Evolutionary conservation across 2,888 invertebrate species (phyloP).

Genomic region (Salticus scenicus): DNA sequence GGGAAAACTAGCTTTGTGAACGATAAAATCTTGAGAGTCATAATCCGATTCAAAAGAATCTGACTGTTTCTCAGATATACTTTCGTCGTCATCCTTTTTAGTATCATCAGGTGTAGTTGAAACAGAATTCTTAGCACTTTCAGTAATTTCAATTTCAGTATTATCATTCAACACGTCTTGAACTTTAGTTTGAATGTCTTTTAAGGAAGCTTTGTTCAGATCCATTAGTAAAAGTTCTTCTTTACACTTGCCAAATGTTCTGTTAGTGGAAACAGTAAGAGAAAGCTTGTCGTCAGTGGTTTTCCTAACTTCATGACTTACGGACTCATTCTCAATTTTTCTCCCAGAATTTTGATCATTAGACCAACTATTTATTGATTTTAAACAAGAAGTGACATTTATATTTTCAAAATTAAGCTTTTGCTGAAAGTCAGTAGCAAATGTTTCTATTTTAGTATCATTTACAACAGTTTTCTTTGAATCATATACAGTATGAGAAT

Average conservation of each 20-base stretch:
- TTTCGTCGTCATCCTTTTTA: constrained; percentile 28
- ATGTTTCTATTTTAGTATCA: background rate
- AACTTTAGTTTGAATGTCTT: background rate
- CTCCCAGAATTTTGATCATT: background rate
- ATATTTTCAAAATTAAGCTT: constrained; percentile 13
- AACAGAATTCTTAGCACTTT: background rate
- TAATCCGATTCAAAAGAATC: constrained; percentile 64
- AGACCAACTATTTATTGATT: constrained; percentile 19
- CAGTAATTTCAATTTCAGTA: too few relatives aligned
- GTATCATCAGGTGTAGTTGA: background rate
- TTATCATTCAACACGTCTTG: background rate
- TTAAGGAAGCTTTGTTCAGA: constrained; percentile 4
- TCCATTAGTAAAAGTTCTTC: constrained; percentile 42
- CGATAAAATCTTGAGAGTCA: constrained; percentile 63
- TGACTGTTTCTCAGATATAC: constrained; percentile 31
- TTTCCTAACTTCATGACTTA: background rate
- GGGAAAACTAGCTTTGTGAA: constrained; percentile 62
- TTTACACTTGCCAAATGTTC: constrained; percentile 60
- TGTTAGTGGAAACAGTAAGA: constrained; percentile 5
- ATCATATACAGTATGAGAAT: constrained; percentile 22
- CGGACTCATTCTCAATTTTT: background rate
- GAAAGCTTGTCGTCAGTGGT: background rate
- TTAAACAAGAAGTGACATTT: constrained; percentile 8
- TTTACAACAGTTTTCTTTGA: background rate
- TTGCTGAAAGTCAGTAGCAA: background rate